A percentile compares a stretch with the other conserved stretches of the same genome.
Conservation (phyloP, 2,888 invertebrate genomes). For the Slavum lentiscoides region DNA sequence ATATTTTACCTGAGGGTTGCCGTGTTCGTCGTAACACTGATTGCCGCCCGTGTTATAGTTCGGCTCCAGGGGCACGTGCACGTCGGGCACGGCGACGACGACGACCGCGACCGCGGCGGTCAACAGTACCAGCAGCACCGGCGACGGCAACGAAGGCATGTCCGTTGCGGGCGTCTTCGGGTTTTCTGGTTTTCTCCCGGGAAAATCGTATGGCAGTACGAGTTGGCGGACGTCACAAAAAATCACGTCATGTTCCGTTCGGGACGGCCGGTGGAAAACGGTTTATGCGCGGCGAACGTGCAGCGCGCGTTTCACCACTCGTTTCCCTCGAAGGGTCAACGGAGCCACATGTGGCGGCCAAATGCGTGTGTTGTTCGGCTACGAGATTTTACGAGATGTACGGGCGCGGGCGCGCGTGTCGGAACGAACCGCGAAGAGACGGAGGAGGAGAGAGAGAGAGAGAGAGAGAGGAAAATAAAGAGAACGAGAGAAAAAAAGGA, state of each 20-base stretch:
- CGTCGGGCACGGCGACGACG: slow-evolving; percentile 28
- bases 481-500: neutral
- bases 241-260: too few relatives aligned
- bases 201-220: too few relatives aligned
- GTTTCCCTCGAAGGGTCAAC: slow-evolving; percentile 11
- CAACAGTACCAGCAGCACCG: neutral
- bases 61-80: slow-evolving; percentile 25
- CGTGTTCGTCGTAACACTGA: slow-evolving; percentile 37
- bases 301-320: too few relatives aligned
- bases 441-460: neutral
- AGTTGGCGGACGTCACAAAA: too few relatives aligned
- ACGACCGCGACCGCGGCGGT: neutral
- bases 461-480: neutral
- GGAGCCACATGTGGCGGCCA: slow-evolving; percentile 40
- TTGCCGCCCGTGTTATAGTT: slow-evolving; percentile 44
- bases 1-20: slow-evolving; percentile 33
- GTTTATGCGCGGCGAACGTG: neutral
- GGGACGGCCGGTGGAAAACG: too few relatives aligned
- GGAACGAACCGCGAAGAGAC: too few relatives aligned
- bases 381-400: neutral
- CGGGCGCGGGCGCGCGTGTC: too few relatives aligned
- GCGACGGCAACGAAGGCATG: neutral
- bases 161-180: too few relatives aligned
- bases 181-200: too few relatives aligned
- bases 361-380: slow-evolving; percentile 4